phyloP scores from a whole-genome alignment of 2,797 vertebrate species.

The Sebastes glaucus region DNA sequence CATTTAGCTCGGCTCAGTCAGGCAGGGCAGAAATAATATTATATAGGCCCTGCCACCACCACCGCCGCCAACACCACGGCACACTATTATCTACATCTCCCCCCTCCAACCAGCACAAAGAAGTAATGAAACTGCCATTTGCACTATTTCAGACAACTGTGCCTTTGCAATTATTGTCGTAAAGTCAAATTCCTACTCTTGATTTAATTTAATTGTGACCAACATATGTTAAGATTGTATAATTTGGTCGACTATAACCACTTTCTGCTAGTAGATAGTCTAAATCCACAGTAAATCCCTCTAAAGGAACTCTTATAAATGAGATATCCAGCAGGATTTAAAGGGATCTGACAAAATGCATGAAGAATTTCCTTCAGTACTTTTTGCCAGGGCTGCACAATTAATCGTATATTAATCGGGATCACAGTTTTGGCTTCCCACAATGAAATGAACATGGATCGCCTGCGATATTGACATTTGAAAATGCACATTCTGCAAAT shows the following conservation, averaged over 20 bases:
- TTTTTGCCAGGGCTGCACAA: slow-evolving; percentile 1
- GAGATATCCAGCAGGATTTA: slow-evolving; percentile 29
- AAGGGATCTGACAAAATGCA: slow-evolving; percentile 35
- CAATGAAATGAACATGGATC: too few species aligned
- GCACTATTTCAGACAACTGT: slow-evolving; percentile 20
- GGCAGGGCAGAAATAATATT: slow-evolving; percentile 79
- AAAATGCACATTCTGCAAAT: too few species aligned
- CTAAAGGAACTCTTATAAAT: slow-evolving; percentile 35
- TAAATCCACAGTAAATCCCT: slow-evolving; percentile 44
- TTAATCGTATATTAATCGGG: too few species aligned
- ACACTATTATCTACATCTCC: slow-evolving; percentile 58
- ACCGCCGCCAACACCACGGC: slow-evolving; percentile 41
- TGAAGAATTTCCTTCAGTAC: slow-evolving; percentile 24
- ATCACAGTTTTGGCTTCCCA: too few species aligned
- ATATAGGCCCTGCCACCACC: slow-evolving; percentile 59
- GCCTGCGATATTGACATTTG: too few species aligned
- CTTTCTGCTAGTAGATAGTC: slow-evolving; percentile 22
- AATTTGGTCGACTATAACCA: slow-evolving; percentile 18
- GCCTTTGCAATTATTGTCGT: background rate
- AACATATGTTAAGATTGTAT: background rate
- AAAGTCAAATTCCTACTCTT: background rate
- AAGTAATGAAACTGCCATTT: slow-evolving; percentile 34
- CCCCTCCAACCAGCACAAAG: slow-evolving; percentile 34
- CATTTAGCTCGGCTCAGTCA: slow-evolving; percentile 81
- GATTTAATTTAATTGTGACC: slow-evolving; percentile 17